phyloP scores from a whole-genome alignment of 2,888 invertebrate species.

The Tyria jacobaeae region DNA sequence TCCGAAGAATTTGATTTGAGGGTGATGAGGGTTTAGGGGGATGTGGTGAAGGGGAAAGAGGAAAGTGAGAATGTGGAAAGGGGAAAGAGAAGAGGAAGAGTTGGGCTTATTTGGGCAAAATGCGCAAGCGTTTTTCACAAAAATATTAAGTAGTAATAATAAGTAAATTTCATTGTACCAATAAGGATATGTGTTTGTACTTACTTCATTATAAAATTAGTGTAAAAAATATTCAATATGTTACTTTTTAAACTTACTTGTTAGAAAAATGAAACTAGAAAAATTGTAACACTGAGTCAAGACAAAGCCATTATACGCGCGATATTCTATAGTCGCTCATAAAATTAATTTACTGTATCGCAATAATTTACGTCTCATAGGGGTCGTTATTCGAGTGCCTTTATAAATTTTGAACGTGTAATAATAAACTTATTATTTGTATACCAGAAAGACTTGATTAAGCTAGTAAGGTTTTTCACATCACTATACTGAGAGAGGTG shows the following conservation, averaged over 20 bases:
- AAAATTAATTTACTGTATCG: slow-evolving; percentile 18
- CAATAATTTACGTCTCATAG: slow-evolving; percentile 16
- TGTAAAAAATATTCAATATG: not conserved
- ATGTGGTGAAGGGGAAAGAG: too few species aligned
- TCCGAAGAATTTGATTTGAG: too few species aligned
- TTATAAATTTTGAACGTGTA: slow-evolving; percentile 6
- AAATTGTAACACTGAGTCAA: not conserved
- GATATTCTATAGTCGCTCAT: slow-evolving; percentile 1
- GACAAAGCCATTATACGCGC: not conserved
- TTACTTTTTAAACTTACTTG: not conserved
- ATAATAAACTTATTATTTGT: too few species aligned
- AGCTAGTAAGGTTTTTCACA: not conserved
- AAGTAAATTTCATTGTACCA: not conserved
- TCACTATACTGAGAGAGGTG: too few species aligned
- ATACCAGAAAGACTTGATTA: too few species aligned
- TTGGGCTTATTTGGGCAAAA: too few species aligned
- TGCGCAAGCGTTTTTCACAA: too few species aligned
- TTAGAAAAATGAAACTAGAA: not conserved
- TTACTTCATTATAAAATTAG: not conserved
- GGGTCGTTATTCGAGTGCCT: slow-evolving; percentile 4
- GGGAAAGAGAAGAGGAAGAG: too few species aligned
- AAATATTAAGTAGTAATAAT: too few species aligned
- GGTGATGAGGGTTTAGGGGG: too few species aligned
- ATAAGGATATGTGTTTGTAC: not conserved
- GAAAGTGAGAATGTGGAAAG: too few species aligned